Percentiles rank a stretch among this genome's conserved stretches.
Evolutionary conservation across 2,888 invertebrate species (phyloP).

Genomic region (Microplitis manilae): DNA sequence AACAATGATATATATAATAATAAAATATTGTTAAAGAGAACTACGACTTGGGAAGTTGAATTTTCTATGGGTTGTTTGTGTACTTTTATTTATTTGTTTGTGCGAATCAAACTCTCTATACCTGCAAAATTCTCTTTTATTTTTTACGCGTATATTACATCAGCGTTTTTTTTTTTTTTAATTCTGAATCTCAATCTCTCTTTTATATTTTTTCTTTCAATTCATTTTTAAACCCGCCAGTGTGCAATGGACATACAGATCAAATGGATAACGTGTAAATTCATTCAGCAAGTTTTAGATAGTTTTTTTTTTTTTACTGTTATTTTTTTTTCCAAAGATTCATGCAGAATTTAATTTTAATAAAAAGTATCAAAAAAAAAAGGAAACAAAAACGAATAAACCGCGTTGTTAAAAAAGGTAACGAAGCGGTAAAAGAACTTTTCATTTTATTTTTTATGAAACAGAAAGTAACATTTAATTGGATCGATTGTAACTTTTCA

Average conservation of each 20-base stretch:
- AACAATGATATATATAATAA: no score
- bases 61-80: background rate
- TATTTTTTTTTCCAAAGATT: background rate
- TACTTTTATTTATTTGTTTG: background rate
- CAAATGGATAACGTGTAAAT: background rate
- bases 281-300: background rate
- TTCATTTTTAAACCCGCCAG: background rate
- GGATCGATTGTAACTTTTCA: slow-evolving; percentile 27
- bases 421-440: background rate
- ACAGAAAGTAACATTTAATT: slow-evolving; percentile 39
- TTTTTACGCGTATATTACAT: background rate
- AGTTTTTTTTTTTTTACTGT: background rate
- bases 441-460: slow-evolving; percentile 12
- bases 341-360: background rate
- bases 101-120: background rate
- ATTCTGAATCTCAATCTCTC: background rate
- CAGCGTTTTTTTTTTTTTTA: background rate
- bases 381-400: background rate
- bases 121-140: background rate
- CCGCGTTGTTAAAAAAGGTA: background rate
- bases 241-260: background rate
- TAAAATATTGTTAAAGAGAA: no score
- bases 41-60: no score
- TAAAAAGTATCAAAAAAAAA: background rate
- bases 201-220: background rate